Evolutionary conservation across 2,888 invertebrate species (phyloP), one percentile per base, ranked within the genome.

Genomic region (Lepidocyrtinus sp.): DNA sequence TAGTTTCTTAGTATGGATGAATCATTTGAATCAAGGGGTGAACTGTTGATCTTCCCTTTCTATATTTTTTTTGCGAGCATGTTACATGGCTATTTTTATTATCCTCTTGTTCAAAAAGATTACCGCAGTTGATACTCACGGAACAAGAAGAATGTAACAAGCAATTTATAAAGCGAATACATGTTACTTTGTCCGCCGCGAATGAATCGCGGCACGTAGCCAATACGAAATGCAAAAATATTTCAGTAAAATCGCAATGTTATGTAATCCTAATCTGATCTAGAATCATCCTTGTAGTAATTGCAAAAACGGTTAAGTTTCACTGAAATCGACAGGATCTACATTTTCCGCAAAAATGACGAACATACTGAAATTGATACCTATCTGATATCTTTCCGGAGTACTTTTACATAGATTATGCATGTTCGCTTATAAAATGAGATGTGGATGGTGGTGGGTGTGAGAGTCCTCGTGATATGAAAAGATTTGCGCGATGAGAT

Each of bases 261-360:
- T 36, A 36, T 36, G 50, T 17, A 50, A 1, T n/a, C 2, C 2
- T 50, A 50, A 50, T 50, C 50, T 50, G 1, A 50, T 50, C 12
- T n/a, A n/a, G 50, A 50, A 50, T 50, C 50, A 50, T 50, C 17
- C n/a, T 50, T 50, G 50, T 50, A 50, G 50, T 50, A 50, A 50
- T 50, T 50, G 50, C 50, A n/a, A 50, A 17, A 50, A 50, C 50
- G 2, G 50, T 50, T 50, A 50, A 2, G 2, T 50, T 50, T 50
- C 17, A 2, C 17, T 50, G 5, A 50, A n/a, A 50, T 50, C 15
- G 15, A 2, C 5, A 50, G 17, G n/a, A n/a, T n/a, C n/a, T n/a
- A 12, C 2, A 50, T 50, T 50, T 36, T 36, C 36, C 36, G 50
- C 50, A 50, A 50, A 7, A n/a, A n/a, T n/a, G n/a, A n/a, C n/a